Percentiles rank a stretch among this genome's conserved stretches.
Evolutionary conservation across 2,888 invertebrate genomes (phyloP).

Genomic region (Agelastica alni): DNA sequence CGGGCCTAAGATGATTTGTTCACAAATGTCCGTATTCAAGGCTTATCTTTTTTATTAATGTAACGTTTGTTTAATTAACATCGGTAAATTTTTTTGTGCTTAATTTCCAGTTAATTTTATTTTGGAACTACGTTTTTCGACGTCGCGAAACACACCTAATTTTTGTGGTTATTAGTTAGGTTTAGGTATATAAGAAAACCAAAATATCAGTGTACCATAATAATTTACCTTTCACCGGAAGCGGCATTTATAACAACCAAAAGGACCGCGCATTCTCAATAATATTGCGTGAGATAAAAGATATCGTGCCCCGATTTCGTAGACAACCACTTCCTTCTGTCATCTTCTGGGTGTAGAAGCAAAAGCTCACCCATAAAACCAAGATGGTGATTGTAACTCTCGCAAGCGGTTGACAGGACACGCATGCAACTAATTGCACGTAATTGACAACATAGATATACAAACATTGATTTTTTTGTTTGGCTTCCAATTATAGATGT

Average conservation of each 20-base stretch:
- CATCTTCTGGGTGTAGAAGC: conserved; percentile 5
- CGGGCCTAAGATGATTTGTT: too few relatives aligned
- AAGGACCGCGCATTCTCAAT: neutral
- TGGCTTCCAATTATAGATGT: conserved; percentile 30
- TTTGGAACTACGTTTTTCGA: too few relatives aligned
- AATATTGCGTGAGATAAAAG: conserved; percentile 9
- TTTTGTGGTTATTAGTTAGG: too few relatives aligned
- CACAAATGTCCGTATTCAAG: too few relatives aligned
- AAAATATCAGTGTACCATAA: too few relatives aligned
- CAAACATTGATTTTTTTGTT: conserved; percentile 31
- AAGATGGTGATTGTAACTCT: conserved; percentile 12
- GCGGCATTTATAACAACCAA: neutral
- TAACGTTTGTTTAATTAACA: too few relatives aligned
- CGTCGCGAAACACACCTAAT: too few relatives aligned
- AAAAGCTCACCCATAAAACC: conserved; percentile 18
- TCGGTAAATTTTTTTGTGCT: too few relatives aligned
- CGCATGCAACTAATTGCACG: conserved; percentile 50
- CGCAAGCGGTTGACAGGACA: conserved; percentile 35
- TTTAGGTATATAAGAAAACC: too few relatives aligned
- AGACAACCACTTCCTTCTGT: neutral
- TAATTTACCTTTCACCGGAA: neutral
- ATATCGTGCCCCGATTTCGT: conserved; percentile 9
- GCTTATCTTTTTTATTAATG: too few relatives aligned
- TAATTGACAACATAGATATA: conserved; percentile 50
- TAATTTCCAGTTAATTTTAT: too few relatives aligned